Percentiles rank a stretch among this genome's conserved stretches.
Conservation (phyloP, 2,888 invertebrate species). For the Drosophila histrio region DNA sequence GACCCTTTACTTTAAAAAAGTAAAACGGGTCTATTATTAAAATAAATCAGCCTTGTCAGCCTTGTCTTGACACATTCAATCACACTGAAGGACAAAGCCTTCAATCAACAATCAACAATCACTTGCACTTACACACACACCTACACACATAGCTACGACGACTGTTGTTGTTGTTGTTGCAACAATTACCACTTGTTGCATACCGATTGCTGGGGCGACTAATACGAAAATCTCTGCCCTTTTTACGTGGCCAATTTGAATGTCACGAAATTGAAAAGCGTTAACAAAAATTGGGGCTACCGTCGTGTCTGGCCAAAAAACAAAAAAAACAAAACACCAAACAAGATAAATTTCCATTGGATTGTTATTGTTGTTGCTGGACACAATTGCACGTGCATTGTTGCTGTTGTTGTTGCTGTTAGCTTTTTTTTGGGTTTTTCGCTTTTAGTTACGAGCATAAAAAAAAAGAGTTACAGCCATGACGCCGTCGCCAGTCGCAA, state of each 20-base stretch:
- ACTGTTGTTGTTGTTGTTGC: not conserved
- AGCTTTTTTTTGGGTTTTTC: constrained; percentile 34
- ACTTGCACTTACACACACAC: constrained; percentile 22
- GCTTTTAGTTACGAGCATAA: constrained; percentile 40
- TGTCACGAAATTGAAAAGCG: constrained; percentile 75
- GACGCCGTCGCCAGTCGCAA: constrained; percentile 75
- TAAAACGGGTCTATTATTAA: too few relatives aligned
- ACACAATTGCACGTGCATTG: constrained; percentile 49
- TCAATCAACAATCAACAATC: constrained; percentile 21
- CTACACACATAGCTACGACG: not conserved
- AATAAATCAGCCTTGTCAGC: constrained; percentile 45
- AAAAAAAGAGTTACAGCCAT: constrained; percentile 60
- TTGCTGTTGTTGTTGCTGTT: constrained; percentile 9
- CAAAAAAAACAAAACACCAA: constrained; percentile 8
- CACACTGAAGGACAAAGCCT: constrained; percentile 48
- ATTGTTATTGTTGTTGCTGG: constrained; percentile 34
- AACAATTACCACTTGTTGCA: constrained; percentile 48
- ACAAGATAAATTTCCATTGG: constrained; percentile 9
- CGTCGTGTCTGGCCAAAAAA: constrained; percentile 14
- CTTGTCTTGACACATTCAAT: constrained; percentile 29
- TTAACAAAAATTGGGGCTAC: constrained; percentile 52
- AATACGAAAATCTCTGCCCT: constrained; percentile 57
- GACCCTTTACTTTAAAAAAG: too few relatives aligned
- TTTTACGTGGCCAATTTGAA: constrained; percentile 69
- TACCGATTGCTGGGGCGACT: constrained; percentile 16